phyloP scores from a whole-genome alignment of 1,140 invertebrate genomes.

The Pristionchus pacificus region DNA sequence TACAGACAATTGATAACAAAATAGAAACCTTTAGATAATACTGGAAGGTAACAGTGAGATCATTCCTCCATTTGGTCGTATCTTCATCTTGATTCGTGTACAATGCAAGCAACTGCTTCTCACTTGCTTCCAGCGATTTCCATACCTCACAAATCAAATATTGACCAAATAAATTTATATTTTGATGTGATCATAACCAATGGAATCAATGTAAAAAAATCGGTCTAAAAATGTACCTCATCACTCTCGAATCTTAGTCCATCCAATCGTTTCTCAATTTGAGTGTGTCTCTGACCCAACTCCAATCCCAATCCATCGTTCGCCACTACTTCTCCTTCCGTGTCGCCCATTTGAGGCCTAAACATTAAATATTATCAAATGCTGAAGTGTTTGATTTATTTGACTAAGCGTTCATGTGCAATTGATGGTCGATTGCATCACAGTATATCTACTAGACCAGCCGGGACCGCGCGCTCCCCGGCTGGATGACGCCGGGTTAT shows the following conservation, averaged over 20 bases:
- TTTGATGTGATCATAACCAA: too few species aligned
- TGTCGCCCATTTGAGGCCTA: slow-evolving; percentile 44
- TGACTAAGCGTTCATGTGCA: too few species aligned
- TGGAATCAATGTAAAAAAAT: too few species aligned
- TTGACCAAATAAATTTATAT: background rate
- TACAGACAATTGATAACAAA: background rate
- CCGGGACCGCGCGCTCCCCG: too few species aligned
- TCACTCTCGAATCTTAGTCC: slow-evolving; percentile 80
- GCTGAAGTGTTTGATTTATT: too few species aligned
- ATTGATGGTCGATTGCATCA: too few species aligned
- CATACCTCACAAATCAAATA: slow-evolving; percentile 63
- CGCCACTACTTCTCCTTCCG: slow-evolving; percentile 60
- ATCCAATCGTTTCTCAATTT: slow-evolving; percentile 75
- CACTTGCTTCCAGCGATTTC: slow-evolving; percentile 89
- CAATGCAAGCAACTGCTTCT: slow-evolving; percentile 59
- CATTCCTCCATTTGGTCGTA: slow-evolving; percentile 26
- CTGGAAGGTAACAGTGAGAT: slow-evolving; percentile 26
- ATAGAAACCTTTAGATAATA: slow-evolving; percentile 30
- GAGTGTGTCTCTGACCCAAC: slow-evolving; percentile 74
- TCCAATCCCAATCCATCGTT: slow-evolving; percentile 70
- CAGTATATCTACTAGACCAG: too few species aligned
- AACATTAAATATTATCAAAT: slow-evolving; percentile 23
- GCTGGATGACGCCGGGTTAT: too few species aligned
- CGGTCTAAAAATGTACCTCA: too few species aligned
- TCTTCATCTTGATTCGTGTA: slow-evolving; percentile 31